phyloP scores from a whole-genome alignment of 1,140 invertebrate species.

The Belonocnema kinseyi region DNA sequence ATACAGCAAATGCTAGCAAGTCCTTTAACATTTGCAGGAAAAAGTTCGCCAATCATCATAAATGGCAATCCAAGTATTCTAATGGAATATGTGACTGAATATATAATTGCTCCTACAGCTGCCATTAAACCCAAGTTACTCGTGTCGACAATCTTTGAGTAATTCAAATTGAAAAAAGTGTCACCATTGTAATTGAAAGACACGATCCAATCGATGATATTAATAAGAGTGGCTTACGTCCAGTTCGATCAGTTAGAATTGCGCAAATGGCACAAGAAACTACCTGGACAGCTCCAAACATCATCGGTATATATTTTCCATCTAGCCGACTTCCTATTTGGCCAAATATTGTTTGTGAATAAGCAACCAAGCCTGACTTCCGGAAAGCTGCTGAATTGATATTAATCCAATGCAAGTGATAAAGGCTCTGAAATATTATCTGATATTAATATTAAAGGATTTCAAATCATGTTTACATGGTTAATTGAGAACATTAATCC shows the following conservation, averaged over 20 bases:
- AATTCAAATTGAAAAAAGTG: constrained; percentile 77
- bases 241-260: constrained; percentile 80
- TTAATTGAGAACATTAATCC: too few relatives aligned
- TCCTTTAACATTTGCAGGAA: constrained; percentile 81
- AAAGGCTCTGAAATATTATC: constrained; percentile 68
- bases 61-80: constrained; percentile 83
- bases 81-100: constrained; percentile 81
- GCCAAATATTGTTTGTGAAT: constrained; percentile 83
- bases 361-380: constrained; percentile 83
- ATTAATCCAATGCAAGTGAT: constrained; percentile 80
- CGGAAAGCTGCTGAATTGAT: constrained; percentile 83
- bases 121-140: constrained; percentile 76
- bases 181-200: constrained; percentile 63
- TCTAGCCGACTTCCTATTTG: constrained; percentile 73
- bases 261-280: constrained; percentile 77
- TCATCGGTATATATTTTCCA: constrained; percentile 77
- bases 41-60: constrained; percentile 83
- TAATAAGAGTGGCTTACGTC: constrained; percentile 81
- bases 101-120: constrained; percentile 78
- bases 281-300: constrained; percentile 82
- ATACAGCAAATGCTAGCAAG: constrained; percentile 81
- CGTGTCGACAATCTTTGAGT: constrained; percentile 62
- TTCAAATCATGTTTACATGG: too few relatives aligned
- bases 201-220: constrained; percentile 77
- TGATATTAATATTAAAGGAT: too few relatives aligned